Base-by-base conservation (phyloP, 2,888 invertebrate genomes). In the Chymomyza caudatula region DNA sequence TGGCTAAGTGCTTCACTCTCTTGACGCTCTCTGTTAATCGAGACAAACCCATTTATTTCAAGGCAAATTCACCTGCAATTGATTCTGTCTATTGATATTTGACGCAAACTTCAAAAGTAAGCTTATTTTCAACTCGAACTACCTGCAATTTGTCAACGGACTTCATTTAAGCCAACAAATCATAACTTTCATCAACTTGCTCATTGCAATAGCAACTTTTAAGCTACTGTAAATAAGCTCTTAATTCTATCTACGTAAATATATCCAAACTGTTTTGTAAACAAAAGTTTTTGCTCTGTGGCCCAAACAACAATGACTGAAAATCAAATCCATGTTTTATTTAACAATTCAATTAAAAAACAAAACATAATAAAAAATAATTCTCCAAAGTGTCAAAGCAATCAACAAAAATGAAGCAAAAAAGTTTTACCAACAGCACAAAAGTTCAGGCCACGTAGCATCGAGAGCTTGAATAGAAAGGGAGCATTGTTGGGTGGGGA, bases 371-470 rank as follows among this genome's bases (percentile, higher is more conserved):
- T 0, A 57, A 54, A 58, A 55, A 19, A 67, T 67, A 69, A 76
- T 69, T 63, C 67, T 74, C 65, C 66, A 85, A 83, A 83, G 85
- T 86, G 82, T 83, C 82, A 83, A 85, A 85, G 82, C 85, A 83
- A 83, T 83, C 80, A 81, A 71, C 68, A 60, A 63, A 63, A 65
- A 67, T 69, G 62, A 5, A 13, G 52, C 53, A 62, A 63, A 78
- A 85, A 82, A 75, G 67, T 85, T 86, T 63, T 54, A 42, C 37
- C 42, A 43, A 44, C 19, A 17, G 56, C 61, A 11, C 23, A 71
- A 79, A 83, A 85, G 69, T 83, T 86, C 60, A 29, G 63, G 73
- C 69, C 82, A 82, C 82, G 82, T 82, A 82, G 69, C 53, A 57
- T 11, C 2, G 11, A 37, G 29, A 13, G 11, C 43, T 52, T 42